These are phyloP conservation scores for Morone saxatilis DNA, from an alignment of 2,113 vertebrate genomes.

Conservation along the genomic window DNA sequence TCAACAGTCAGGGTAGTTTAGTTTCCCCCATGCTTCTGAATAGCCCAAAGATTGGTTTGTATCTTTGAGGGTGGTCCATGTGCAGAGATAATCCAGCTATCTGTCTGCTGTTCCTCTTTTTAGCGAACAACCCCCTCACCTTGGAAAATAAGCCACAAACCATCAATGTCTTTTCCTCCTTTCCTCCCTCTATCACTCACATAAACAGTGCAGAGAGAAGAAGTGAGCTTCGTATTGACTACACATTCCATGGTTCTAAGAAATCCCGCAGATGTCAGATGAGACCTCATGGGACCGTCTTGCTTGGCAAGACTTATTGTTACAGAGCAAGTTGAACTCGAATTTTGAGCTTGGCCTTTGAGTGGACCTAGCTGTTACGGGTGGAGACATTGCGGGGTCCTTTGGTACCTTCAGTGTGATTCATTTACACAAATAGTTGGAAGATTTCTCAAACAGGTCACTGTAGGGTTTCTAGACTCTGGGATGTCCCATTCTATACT, in stretches of 20 bases:
- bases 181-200: not conserved
- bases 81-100: not conserved
- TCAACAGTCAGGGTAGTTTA: not conserved
- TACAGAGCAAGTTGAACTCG: not conserved
- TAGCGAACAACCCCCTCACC: not conserved
- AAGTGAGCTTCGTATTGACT: not conserved
- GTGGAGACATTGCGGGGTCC: not conserved
- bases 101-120: not conserved
- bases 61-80: not conserved
- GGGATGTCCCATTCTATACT: not conserved
- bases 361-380: not conserved
- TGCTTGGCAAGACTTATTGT: not conserved
- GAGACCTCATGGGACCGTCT: not conserved
- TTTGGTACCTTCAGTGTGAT: too few relatives aligned
- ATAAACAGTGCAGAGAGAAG: not conserved
- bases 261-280: slow-evolving; percentile 25
- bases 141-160: not conserved
- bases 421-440: not conserved
- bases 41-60: not conserved
- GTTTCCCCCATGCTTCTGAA: not conserved
- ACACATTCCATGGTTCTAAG: not conserved
- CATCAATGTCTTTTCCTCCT: not conserved
- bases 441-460: not conserved
- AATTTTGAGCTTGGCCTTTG: slow-evolving; percentile 6
- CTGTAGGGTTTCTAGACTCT: not conserved